Evolutionary conservation across 2,797 vertebrate species (phyloP), one percentile per base, ranked within the genome.

Genomic region (Dromococcyx pavoninus): DNA sequence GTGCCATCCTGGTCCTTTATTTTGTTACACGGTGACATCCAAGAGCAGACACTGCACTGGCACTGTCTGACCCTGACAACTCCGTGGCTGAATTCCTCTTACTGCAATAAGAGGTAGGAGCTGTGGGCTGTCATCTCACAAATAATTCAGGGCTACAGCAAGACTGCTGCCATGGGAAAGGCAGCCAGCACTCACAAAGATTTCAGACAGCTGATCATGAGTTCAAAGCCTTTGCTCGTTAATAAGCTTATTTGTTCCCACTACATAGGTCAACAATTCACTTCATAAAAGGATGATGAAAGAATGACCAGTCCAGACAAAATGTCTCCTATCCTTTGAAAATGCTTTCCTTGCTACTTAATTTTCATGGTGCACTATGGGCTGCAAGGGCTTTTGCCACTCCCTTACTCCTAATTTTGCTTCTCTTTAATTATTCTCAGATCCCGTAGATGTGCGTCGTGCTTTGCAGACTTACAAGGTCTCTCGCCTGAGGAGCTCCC

Each of bases 151-250:
- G 57, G 74, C 67, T 84, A 78, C 62, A 93, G 79, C 61, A 84
- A 88, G 79, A 76, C 46, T 91, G 85, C 44, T 82, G 91, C 74
- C 1, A 10, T 74, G 65, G 89, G 86, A 96, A 84, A 95, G 28
- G 74, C 93, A 87, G 88, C 48, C 89, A 77, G 83, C 30, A 32
- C 77, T 77, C 83, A 64, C 70, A 93, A 94, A 89, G 89, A 95
- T 95, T 96, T 94, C 80, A 96, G 74, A 82, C 89, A 90, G 80
- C 71, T 94, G 94, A 91, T 96, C 94, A 94, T 76, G 53, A 95
- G 88, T 91, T 90, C 83, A 94, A 96, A 97, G 93, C 67, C 77
- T 53, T 88, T 61, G 67, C 70, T 94, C 1, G 0, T 94, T 94
- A 93, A 93, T 91, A 90, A 88, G 80, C 88, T 91, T 94, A 95